Evolutionary conservation across 2,113 vertebrate species (phyloP).

Genomic region (Sander lucioperca): DNA sequence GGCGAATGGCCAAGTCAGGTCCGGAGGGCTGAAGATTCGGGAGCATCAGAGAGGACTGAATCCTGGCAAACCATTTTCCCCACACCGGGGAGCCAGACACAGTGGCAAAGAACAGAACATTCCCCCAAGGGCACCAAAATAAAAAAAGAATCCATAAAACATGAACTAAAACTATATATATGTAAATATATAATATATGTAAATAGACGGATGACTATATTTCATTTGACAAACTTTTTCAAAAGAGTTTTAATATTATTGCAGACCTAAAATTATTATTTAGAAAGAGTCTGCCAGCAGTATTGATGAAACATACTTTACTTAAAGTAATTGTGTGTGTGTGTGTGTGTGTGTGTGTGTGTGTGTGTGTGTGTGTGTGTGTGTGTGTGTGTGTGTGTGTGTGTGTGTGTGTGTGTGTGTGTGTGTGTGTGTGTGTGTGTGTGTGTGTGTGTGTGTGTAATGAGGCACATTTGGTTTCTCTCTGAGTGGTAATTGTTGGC

Average conservation of each 20-base stretch:
- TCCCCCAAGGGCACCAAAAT: constrained; percentile 95
- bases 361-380: too few relatives aligned
- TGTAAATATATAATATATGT: constrained; percentile 70
- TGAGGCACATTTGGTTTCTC: neutral
- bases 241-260: constrained; percentile 25
- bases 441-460: neutral
- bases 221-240: constrained; percentile 59
- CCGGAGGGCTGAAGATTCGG: constrained; percentile 86
- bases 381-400: too few relatives aligned
- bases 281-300: neutral
- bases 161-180: constrained; percentile 44
- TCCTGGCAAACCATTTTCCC: constrained; percentile 74
- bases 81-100: constrained; percentile 89
- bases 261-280: constrained; percentile 33
- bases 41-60: constrained; percentile 87
- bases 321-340: neutral
- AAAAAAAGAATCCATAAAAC: constrained; percentile 55
- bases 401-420: neutral
- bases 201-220: constrained; percentile 72
- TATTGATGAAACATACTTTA: neutral
- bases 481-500: neutral
- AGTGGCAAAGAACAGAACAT: constrained; percentile 95
- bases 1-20: constrained; percentile 77
- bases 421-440: too few relatives aligned
- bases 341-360: too few relatives aligned